Evolutionary conservation across 2,888 invertebrate species (phyloP), one percentile per base, ranked within the genome.

Genomic region (Sericinus montela): DNA sequence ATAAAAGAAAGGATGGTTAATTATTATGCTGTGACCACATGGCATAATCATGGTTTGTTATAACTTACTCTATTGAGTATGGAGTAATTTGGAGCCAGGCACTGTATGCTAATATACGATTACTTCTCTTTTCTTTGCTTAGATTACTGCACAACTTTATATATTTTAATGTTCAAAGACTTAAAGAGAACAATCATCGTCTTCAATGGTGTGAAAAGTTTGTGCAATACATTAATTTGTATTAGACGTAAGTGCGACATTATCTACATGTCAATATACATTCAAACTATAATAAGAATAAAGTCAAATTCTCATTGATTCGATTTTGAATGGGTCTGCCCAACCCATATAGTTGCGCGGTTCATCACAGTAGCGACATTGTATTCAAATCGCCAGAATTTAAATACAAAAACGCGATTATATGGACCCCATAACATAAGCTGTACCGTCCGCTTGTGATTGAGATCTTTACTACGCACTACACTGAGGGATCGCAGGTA

Each of bases 351-450:
- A 59, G 69, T 67, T 61, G 56, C 56, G 57, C 63, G 70, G 74
- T 75, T 68, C 74, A 78, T 80, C 77, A 75, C 78, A 60, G 87
- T 82, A 81, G 87, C 85, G 58, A 69, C 80, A 87, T 88, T 88
- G 87, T 88, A 88, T 88, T 87, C 85, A 88, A 88, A 88, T 86
- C 63, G 67, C 69, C 62, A 60, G 69, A 73, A 88, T 88, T 88
- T 88, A 80, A 88, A 88, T 88, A 88, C 85, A 87, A 87, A 80
- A 78, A 75, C 77, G 76, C 85, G 86, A 87, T 86, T 87, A 87
- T 83, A 80, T 86, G 75, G 69, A 60, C 60, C 68, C 63, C 66
- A 52, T 56, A 49, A 39, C 58, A 71, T 81, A 82, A 85, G 83
- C 73, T 65, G 72, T 64, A 69, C 72, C 76, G 74, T 77, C 80